Conservation (phyloP, 2,888 invertebrate genomes). For the Gnatocerus cornutus region DNA sequence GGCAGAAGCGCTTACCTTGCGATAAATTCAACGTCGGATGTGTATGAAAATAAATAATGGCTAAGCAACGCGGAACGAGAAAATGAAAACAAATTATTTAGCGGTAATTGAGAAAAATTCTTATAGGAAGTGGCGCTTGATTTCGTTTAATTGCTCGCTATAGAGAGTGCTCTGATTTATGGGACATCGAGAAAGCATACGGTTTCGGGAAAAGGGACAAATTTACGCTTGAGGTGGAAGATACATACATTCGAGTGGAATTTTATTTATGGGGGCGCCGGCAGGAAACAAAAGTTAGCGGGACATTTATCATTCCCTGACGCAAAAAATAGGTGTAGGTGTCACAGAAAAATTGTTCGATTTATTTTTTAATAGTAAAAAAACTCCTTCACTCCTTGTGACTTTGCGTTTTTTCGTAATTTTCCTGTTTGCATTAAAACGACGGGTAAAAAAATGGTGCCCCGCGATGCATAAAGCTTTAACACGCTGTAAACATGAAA, state of each 20-base stretch:
- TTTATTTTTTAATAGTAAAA: no score
- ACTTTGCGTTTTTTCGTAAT: no score
- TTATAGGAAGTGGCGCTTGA: constrained; percentile 50
- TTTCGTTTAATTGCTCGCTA: constrained; percentile 53
- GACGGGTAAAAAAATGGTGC: neutral
- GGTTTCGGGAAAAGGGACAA: constrained; percentile 40
- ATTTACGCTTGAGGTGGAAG: constrained; percentile 48
- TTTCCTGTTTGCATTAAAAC: neutral
- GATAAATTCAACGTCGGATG: constrained; percentile 45
- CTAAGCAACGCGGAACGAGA: constrained; percentile 43
- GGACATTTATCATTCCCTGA: constrained; percentile 38
- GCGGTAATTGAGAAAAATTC: constrained; percentile 54
- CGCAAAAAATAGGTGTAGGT: no score
- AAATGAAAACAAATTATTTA: constrained; percentile 53
- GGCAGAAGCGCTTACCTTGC: constrained; percentile 40
- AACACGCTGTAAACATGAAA: constrained; percentile 2
- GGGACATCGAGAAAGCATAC: constrained; percentile 22
- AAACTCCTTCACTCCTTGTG: no score
- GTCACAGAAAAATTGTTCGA: no score
- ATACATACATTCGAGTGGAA: constrained; percentile 34
- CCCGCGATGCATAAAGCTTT: neutral
- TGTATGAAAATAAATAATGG: constrained; percentile 48
- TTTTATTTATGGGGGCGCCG: constrained; percentile 45
- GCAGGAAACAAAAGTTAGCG: constrained; percentile 41
- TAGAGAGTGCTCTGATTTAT: constrained; percentile 40